Conservation (phyloP, 2,797 vertebrate species). For the Dermochelys coriacea region DNA sequence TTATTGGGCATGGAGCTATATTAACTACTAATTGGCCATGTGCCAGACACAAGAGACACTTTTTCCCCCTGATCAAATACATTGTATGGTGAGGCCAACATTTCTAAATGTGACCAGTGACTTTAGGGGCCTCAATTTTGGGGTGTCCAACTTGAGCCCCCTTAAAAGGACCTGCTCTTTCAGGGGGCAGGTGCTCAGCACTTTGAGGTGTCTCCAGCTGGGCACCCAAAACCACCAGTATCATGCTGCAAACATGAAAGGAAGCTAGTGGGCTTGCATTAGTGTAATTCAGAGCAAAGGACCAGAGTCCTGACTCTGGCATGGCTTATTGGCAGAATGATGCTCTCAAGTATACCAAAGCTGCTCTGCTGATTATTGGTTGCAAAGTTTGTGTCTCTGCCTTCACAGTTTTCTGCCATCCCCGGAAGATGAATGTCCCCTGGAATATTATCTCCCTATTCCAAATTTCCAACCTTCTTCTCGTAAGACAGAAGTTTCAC, state of each 20-base stretch:
- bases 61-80: neutral
- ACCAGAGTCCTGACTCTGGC: neutral
- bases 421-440: neutral
- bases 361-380: fast-evolving
- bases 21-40: neutral
- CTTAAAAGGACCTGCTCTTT: neutral
- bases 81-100: too few species aligned
- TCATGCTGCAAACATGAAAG: neutral
- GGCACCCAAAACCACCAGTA: neutral
- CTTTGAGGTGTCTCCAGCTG: neutral
- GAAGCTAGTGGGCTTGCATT: neutral
- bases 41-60: neutral
- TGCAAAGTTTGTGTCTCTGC: neutral
- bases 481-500: neutral
- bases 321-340: neutral
- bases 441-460: neutral
- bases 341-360: neutral
- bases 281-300: neutral
- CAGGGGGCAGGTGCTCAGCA: too few species aligned
- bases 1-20: neutral
- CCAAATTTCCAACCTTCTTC: neutral
- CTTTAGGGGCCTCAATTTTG: neutral
- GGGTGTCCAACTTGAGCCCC: neutral
- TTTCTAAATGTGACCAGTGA: neutral
- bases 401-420: neutral